Evolutionary conservation across 53 echinoderm and acorn worm species (phyloP).

Genomic region (Henricia sp.): DNA sequence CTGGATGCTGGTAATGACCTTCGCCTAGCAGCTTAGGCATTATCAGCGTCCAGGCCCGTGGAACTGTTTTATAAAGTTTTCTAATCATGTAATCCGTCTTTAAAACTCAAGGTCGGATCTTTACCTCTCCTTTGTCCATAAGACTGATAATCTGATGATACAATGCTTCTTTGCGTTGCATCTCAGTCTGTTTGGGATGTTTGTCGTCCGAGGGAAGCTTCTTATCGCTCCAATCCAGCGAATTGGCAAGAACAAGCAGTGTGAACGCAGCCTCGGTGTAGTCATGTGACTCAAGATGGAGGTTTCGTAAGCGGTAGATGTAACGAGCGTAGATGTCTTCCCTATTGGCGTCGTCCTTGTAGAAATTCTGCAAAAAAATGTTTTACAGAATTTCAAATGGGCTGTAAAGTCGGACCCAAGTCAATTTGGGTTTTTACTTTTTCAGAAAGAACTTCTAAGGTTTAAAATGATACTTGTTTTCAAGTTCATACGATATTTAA

Average conservation of each 20-base stretch:
- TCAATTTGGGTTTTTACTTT: too few species aligned
- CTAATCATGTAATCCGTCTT: too few species aligned
- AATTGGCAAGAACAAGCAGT: slow-evolving; percentile 77
- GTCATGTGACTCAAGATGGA: slow-evolving; percentile 76
- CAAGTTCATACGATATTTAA: too few species aligned
- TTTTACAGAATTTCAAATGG: too few species aligned
- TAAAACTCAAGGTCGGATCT: too few species aligned
- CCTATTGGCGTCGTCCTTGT: slow-evolving; percentile 89
- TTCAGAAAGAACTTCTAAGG: too few species aligned
- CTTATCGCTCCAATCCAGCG: slow-evolving; percentile 76
- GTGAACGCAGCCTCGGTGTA: slow-evolving; percentile 93
- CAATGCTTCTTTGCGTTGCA: slow-evolving; percentile 84
- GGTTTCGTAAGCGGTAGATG: slow-evolving; percentile 90
- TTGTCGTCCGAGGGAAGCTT: slow-evolving; percentile 62
- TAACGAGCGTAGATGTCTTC: slow-evolving; percentile 90
- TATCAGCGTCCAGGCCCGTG: too few species aligned
- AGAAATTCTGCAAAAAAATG: slow-evolving; percentile 78
- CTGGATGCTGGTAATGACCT: too few species aligned
- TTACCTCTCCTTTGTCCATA: slow-evolving; percentile 89
- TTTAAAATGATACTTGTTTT: too few species aligned
- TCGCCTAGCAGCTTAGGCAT: too few species aligned
- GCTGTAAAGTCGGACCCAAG: too few species aligned
- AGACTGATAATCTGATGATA: slow-evolving; percentile 84
- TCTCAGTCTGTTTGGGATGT: slow-evolving; percentile 69
- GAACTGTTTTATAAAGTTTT: too few species aligned